Evolutionary conservation across 2,797 vertebrate genomes (phyloP).

Genomic region (Cetoscarus ocellatus): DNA sequence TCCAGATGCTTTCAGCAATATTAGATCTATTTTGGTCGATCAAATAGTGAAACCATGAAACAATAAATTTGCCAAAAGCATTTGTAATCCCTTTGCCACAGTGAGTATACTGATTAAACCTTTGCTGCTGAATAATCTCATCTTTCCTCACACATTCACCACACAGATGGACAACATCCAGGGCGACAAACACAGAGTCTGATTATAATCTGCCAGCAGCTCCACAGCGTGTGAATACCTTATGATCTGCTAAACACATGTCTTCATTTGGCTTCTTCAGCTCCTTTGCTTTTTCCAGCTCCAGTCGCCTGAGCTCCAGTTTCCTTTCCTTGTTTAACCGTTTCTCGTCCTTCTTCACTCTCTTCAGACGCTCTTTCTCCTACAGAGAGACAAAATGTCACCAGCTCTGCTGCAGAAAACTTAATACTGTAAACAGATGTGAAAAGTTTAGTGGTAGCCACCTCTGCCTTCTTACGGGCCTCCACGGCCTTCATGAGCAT

Average conservation of each 20-base stretch:
- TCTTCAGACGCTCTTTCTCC: conserved; percentile 94
- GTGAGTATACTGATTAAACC: conserved; percentile 45
- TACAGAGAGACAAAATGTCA: conserved; percentile 57
- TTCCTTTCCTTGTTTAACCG: conserved; percentile 95
- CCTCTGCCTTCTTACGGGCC: conserved; percentile 95
- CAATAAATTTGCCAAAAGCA: conserved; percentile 35
- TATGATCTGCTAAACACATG: conserved; percentile 96
- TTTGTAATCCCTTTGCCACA: conserved; percentile 38
- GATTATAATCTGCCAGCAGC: conserved; percentile 38
- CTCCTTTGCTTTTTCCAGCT: conserved; percentile 95
- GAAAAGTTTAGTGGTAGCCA: conserved; percentile 65
- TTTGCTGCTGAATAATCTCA: conserved; percentile 10
- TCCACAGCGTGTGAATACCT: conserved; percentile 83
- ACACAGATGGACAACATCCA: conserved; percentile 42
- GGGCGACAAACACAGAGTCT: conserved; percentile 21
- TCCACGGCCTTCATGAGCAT: conserved; percentile 97
- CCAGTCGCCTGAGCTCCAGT: conserved; percentile 91
- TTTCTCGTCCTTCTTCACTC: conserved; percentile 96
- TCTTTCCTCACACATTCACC: conserved; percentile 28
- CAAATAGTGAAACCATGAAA: conserved; percentile 39
- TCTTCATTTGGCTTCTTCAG: conserved; percentile 97
- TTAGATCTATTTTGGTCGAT: conserved; percentile 46
- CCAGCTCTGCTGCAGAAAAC: conserved; percentile 3
- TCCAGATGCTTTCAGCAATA: conserved; percentile 48
- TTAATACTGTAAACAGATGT: background rate